A percentile compares a stretch with the other conserved stretches of the same genome.
Conservation (phyloP, 2,888 invertebrate genomes). For the Cataglyphis cursor region DNA sequence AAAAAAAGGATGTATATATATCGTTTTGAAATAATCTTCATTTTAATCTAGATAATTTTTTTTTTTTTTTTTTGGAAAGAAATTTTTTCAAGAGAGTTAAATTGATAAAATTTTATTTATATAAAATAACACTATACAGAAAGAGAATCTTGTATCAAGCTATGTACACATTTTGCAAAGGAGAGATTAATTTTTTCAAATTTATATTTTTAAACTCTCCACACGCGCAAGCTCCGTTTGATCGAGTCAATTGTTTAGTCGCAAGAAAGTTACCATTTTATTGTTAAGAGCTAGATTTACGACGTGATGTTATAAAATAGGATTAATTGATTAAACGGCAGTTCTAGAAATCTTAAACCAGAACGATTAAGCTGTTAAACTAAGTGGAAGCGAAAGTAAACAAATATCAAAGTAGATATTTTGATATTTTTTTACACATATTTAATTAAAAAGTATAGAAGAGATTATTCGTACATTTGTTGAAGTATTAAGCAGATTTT, state of each 20-base stretch:
- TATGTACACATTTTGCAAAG: not conserved
- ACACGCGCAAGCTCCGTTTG: not conserved
- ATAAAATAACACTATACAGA: not conserved
- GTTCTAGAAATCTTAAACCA: not conserved
- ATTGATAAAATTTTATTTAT: not conserved
- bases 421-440: not conserved
- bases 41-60: not conserved
- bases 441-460: not conserved
- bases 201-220: conserved; percentile 1
- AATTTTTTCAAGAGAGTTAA: not conserved
- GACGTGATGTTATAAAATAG: not conserved
- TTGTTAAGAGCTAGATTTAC: not conserved
- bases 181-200: conserved; percentile 8
- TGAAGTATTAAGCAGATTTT: conserved; percentile 24
- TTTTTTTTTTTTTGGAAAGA: not conserved
- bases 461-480: conserved; percentile 25
- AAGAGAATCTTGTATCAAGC: not conserved
- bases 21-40: not conserved
- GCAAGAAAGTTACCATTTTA: conserved; percentile 24
- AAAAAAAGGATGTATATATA: not conserved
- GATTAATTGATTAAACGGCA: not conserved
- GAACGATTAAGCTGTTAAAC: not conserved
- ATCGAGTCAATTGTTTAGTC: not conserved
- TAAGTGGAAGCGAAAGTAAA: not conserved
- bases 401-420: not conserved